Conservation (phyloP, 2,888 invertebrate genomes). For the Dexiosoma caninum region DNA sequence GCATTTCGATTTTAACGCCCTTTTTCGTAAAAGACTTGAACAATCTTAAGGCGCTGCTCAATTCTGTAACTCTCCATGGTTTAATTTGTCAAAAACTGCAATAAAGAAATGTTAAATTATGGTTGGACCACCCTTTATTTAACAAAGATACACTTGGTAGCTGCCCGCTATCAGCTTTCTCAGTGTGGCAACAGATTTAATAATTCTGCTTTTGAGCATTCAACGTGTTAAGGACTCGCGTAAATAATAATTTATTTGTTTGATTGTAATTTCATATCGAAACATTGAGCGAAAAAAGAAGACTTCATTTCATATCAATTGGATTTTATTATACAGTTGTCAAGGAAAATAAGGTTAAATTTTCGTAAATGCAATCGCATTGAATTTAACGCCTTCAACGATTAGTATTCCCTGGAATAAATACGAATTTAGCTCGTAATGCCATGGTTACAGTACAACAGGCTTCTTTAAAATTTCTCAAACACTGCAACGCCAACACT, state of each 20-base stretch:
- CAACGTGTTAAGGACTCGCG: conserved; percentile 25
- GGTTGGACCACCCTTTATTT: too few relatives aligned
- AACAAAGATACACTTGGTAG: too few relatives aligned
- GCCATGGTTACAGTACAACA: neutral
- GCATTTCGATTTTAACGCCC: too few relatives aligned
- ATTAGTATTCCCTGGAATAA: conserved; percentile 35
- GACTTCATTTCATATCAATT: conserved; percentile 39
- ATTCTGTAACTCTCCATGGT: too few relatives aligned
- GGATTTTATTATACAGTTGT: conserved; percentile 54
- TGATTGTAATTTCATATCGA: conserved; percentile 20
- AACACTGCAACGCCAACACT: conserved; percentile 61
- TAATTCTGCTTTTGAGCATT: neutral
- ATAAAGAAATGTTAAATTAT: too few relatives aligned
- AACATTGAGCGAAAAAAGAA: conserved; percentile 3
- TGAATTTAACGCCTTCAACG: conserved; percentile 54
- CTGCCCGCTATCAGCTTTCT: too few relatives aligned
- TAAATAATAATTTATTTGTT: conserved; percentile 26
- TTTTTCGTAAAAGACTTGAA: too few relatives aligned
- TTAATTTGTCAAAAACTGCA: too few relatives aligned
- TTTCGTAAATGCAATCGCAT: conserved; percentile 29
- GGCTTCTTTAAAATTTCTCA: conserved; percentile 5
- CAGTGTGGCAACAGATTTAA: too few relatives aligned
- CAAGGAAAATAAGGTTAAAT: conserved; percentile 20
- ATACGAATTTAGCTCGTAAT: neutral
- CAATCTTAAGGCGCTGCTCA: too few relatives aligned